Evolutionary conservation across 2,888 invertebrate species (phyloP), one percentile per base, ranked within the genome.

Genomic region (Tromatobia lineatoria): DNA sequence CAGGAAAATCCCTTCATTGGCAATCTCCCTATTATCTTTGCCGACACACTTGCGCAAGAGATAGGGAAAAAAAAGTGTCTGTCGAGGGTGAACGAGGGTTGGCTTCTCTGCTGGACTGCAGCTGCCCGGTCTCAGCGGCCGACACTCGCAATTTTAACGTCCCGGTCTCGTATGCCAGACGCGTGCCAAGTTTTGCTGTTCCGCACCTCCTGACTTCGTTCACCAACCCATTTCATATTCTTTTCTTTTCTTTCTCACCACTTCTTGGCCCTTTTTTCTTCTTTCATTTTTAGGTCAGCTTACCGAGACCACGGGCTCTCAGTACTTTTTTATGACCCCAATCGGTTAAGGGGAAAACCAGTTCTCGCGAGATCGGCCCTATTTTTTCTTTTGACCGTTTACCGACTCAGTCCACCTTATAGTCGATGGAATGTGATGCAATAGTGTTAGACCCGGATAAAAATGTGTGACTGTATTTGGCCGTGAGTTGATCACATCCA

Each of bases 121-220:
- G 42, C 54, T 57, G 38, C 76, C 45, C 25, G 42, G 67, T 15
- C 47, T 38, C n/a, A n/a, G n/a, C 34, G 38, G 88, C 83, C 87
- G 88, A 86, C 80, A 85, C 87, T 88, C 86, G 86, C 87, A 88
- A 88, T 90, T 89, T 89, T 88, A 89, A 90, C 88, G 87, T 87
- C 61, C 64, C 50, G 59, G 86, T 86, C 81, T 85, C 86, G 90
- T 89, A 91, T 90, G 90, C 92, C 88, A 90, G 89, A 91, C 91
- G 92, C 92, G 91, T 92, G 91, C 92, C 92, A 92, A 91, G 87
- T 91, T 87, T 69, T 66, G 81, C 83, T 54, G 67, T 70, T 77
- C 82, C 82, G 74, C 87, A 76, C 71, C 70, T 83, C 78, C 76
- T 69, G 61, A 78, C 85, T 52, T 73, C 77, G 45, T 29, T 15